These are phyloP conservation scores for Nematolebias whitei DNA, from an alignment of 2,113 vertebrate species.

Conservation along the genomic window DNA sequence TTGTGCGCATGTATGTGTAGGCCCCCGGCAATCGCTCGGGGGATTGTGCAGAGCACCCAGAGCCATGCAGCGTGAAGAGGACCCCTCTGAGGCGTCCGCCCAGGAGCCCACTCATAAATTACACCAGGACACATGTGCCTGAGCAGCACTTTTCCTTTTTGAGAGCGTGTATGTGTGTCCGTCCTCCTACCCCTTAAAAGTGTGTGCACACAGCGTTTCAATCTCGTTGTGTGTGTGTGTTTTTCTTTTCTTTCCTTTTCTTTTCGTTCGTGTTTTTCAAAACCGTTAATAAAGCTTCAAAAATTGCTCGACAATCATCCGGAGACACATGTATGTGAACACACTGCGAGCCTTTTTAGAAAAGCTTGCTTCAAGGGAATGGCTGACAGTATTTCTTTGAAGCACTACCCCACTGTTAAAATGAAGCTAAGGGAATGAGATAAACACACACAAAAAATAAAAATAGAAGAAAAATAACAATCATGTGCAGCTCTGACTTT, in stretches of 20 bases:
- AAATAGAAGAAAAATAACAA: not conserved
- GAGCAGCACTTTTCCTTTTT: constrained; percentile 73
- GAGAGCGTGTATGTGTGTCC: constrained; percentile 5
- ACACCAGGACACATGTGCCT: constrained; percentile 84
- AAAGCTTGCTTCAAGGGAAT: constrained; percentile 35
- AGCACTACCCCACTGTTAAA: constrained; percentile 43
- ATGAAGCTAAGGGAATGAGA: constrained; percentile 33
- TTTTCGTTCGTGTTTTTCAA: constrained; percentile 3
- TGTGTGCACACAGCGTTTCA: constrained; percentile 1
- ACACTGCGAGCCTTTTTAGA: constrained; percentile 36
- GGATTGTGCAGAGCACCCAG: constrained; percentile 78
- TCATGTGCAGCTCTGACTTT: not conserved
- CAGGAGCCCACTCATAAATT: constrained; percentile 84
- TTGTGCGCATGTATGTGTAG: constrained; percentile 27
- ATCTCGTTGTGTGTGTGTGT: constrained; percentile 11
- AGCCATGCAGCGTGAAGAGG: constrained; percentile 79
- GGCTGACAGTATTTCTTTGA: constrained; percentile 44
- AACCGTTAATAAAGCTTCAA: constrained; percentile 45
- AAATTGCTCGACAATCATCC: constrained; percentile 34
- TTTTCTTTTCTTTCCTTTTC: constrained; percentile 18
- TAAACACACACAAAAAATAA: constrained; percentile 27
- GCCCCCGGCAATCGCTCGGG: constrained; percentile 40
- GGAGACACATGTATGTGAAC: constrained; percentile 11
- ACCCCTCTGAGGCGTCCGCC: constrained; percentile 73
- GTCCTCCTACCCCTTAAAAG: not conserved